phyloP scores from a whole-genome alignment of 1,140 invertebrate species.

The Sarcophaga peregrina region DNA sequence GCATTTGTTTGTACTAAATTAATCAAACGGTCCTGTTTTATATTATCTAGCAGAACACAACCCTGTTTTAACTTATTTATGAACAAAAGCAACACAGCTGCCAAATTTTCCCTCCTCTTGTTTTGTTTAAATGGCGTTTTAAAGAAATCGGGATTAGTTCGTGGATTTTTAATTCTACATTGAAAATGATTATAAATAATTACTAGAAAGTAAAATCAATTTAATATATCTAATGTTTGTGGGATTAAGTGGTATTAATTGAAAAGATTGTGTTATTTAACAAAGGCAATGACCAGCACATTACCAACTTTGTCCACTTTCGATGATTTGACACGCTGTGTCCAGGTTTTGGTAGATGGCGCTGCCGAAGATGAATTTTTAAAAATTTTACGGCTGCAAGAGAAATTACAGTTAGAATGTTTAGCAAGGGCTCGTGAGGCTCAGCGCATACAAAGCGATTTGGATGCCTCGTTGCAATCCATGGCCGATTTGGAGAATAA shows the following conservation, averaged over 20 bases:
- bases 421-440: constrained; percentile 75
- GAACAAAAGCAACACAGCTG: constrained; percentile 14
- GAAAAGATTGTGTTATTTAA: not conserved
- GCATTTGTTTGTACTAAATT: too few species aligned
- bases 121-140: constrained; percentile 1
- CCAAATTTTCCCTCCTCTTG: not conserved
- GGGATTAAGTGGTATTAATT: not conserved
- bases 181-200: not conserved
- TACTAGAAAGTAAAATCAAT: not conserved
- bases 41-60: not conserved
- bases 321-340: constrained; percentile 76
- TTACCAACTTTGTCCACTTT: constrained; percentile 71
- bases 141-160: not conserved
- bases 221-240: not conserved
- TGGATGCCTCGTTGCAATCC: constrained; percentile 75
- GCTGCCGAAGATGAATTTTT: constrained; percentile 79
- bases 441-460: constrained; percentile 73
- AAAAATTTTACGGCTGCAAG: constrained; percentile 76
- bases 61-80: not conserved
- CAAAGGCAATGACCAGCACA: constrained; percentile 62
- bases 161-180: not conserved
- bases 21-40: too few species aligned
- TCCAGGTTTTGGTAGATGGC: constrained; percentile 73
- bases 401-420: constrained; percentile 78
- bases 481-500: constrained; percentile 78